Base-by-base conservation (phyloP, 2,888 invertebrate genomes). In the Neoitamus cyanurus region DNA sequence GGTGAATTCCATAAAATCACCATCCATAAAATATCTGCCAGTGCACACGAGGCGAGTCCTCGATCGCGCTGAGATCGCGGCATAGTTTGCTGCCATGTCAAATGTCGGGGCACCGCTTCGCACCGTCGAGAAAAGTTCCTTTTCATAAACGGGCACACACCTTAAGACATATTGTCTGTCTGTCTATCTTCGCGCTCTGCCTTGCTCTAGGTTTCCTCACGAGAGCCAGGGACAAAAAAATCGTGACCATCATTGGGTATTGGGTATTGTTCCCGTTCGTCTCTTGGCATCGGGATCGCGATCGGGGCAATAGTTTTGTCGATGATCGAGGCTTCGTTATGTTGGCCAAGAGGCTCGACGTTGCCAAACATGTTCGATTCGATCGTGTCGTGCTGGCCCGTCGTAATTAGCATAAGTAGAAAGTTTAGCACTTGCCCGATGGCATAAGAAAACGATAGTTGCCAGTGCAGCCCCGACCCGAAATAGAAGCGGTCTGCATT, bases 371-470 rank as follows among this genome's bases (percentile, higher is more conserved):
- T 72, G 58, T 58, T 58, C 58, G 58, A 25, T 37, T 34, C 20
- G 75, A 78, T 78, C 46, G 78, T 78, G 48, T 78, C 46, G 28
- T 78, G 78, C 78, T 48, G 42, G 25, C 42, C 36, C 28, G 9
- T n/a, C 37, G 78, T 48, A 46, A 78, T 78, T 78, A 78, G 46
- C 78, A 78, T 78, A 78, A 78, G 78, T 78, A 46, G 78, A 78
- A 78, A 78, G 42, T 78, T 25, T 42, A 46, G 48, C 34, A 78
- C 78, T 28, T 48, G 28, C 31, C 15, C 30, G 28, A 31, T 48
- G 5, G 31, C 5, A 75, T 25, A 11, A 25, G 36, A 37, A 70
- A 34, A 7, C 70, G 31, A 70, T 70, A 75, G 36, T 58, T 58
- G 20, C 58, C 9, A 25, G 20, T 15, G 2, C 58, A 58, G 7